Conservation (phyloP, 2,888 invertebrate species). For the Micoletzkya japonica region DNA sequence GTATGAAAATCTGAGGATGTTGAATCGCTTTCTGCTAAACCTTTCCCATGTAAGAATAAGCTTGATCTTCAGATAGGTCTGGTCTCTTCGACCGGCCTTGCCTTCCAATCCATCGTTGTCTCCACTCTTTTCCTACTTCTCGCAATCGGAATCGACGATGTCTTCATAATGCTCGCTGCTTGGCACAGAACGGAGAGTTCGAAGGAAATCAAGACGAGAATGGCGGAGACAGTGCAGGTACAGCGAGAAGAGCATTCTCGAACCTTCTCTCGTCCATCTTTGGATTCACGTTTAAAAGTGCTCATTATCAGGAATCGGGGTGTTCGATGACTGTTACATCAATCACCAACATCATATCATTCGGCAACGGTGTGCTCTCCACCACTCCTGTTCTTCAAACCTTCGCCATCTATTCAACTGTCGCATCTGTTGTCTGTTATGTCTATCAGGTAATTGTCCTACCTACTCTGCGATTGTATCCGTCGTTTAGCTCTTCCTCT, state of each 20-base stretch:
- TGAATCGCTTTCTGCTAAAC: not conserved
- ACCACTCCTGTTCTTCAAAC: constrained; percentile 50
- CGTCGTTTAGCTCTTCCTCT: constrained; percentile 41
- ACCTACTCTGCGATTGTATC: not conserved
- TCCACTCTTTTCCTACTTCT: constrained; percentile 46
- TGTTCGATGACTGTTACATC: constrained; percentile 56
- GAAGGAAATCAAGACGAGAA: constrained; percentile 36
- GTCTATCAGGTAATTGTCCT: constrained; percentile 33
- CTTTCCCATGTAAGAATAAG: not conserved
- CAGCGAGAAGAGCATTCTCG: not conserved
- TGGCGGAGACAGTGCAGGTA: constrained; percentile 38
- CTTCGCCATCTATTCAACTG: constrained; percentile 50
- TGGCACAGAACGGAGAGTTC: constrained; percentile 46
- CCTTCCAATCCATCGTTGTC: constrained; percentile 52
- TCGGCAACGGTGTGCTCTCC: constrained; percentile 53
- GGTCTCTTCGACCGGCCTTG: constrained; percentile 46
- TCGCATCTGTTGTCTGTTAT: constrained; percentile 48
- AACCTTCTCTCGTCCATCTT: not conserved
- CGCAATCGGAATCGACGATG: constrained; percentile 52
- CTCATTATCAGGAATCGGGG: constrained; percentile 42
- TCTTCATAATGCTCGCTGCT: constrained; percentile 49
- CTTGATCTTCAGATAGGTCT: constrained; percentile 35
- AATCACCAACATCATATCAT: constrained; percentile 50
- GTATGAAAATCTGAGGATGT: not conserved
- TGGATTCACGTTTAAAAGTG: not conserved